Base-by-base conservation (phyloP, 1,140 invertebrate genomes). In the Archivesica marissinica region DNA sequence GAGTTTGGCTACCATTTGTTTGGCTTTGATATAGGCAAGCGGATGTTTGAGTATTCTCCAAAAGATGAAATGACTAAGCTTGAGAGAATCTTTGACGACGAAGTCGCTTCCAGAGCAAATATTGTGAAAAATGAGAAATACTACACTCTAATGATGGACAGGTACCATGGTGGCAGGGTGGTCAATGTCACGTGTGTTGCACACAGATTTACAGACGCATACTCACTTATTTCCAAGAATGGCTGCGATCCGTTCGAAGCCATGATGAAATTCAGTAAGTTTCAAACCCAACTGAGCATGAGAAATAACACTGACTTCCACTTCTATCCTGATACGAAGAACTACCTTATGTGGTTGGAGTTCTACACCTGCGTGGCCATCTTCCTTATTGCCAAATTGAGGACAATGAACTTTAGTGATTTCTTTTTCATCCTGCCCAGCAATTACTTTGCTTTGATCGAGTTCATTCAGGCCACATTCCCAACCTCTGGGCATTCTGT, bases 331-430 rank as follows among this genome's bases (percentile, higher is more conserved):
- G 79, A 88, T n/a, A 35, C 86, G 0, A 56, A 66, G 33, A 54
- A 86, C 9, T 81, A 90, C 13, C 44, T 89, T 2, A 84, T 90
- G 61, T 90, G 90, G 89, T 50, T 88, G 50, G 90, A 91, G 52
- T 88, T 89, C 47, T 90, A 80, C 41, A 76, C 83, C n/a, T 86
- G 86, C 1, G 28, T 90, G 9, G 86, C 85, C 1, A 84, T 89
- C 28, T 85, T 75, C 15, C 38, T 90, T 1, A 75, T 78, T 52
- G 87, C 87, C 11, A 90, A 89, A 72, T 35, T 88, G 13, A 82
- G 85, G 23, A 35, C 50, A 25, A 50, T 59, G 30, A 77, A 35
- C 9, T 44, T 76, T 20, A 13, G 68, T n/a, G 54, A 68, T 72
- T 76, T 86, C 17, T 77, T 84, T 4, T 89, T 88, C 56, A 20